Percentiles rank a stretch among this genome's conserved stretches.
Evolutionary conservation across 2,797 vertebrate genomes (phyloP).

Genomic region (Saxicola maurus): DNA sequence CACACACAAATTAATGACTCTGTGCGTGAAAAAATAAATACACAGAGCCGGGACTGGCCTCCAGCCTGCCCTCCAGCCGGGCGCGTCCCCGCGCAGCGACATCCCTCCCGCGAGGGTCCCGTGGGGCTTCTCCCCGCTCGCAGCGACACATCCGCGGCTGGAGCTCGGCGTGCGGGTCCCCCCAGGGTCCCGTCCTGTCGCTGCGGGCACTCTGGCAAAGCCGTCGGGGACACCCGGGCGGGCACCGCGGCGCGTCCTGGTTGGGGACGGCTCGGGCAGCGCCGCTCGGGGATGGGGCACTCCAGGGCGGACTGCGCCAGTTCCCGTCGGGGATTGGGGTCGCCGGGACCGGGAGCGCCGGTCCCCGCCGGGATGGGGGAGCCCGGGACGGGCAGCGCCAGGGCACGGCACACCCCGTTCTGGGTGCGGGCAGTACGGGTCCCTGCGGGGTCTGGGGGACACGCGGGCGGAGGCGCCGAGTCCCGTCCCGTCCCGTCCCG

Average conservation of each 20-base stretch:
- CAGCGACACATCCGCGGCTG: not conserved
- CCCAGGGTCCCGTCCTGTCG: not conserved
- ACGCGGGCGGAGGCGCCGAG: not conserved
- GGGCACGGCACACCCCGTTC: not conserved
- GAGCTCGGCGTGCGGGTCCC: not conserved
- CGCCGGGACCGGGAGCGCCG: no score
- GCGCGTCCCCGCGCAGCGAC: not conserved
- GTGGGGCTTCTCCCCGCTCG: not conserved
- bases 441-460: not conserved
- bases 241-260: not conserved
- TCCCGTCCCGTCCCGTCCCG: not conserved
- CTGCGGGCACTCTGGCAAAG: not conserved
- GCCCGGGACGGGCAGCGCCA: not conserved
- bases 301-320: fast-evolving
- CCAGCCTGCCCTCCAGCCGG: not conserved
- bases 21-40: not conserved
- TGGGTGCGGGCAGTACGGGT: not conserved
- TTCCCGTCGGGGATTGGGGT: not conserved
- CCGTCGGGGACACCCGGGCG: not conserved
- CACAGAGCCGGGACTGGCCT: not conserved
- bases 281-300: not conserved
- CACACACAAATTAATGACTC: not conserved
- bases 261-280: no score
- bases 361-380: not conserved
- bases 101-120: not conserved